Base-by-base conservation (phyloP, 2,888 invertebrate genomes). In the Caenorhabditis angaria region DNA sequence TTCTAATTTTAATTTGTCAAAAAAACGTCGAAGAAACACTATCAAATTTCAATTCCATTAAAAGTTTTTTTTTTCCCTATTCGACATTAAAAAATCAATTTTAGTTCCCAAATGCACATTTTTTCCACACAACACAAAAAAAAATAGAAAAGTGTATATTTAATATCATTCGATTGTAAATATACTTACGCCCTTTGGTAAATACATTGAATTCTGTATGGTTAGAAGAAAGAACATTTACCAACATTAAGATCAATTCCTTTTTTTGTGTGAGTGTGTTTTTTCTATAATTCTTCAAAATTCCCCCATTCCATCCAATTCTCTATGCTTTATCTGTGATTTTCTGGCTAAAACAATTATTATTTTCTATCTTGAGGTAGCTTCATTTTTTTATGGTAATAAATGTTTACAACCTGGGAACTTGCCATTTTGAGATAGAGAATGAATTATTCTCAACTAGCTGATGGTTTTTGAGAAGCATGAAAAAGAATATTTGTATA, bases 71-170 rank as follows among this genome's bases (percentile, higher is more conserved):
- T 18, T 41, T 41, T 41, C 18, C 14, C 18, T 6, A 14, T 41
- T 41, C 18, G 8, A 18, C 10, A 41, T 18, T 18, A 41, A 41
- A 14, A 18, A 3, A 18, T 18, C 14, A 41, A 41, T 14, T 18
- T 18, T 32, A 32, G 12, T 32, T 8, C 5, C 32, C 5, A 32
- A 32, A 32, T 12, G 12, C 12, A 32, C 32, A 12, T 32, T 12
- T 32, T 32, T 32, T 12, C 6, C 32, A 32, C 12, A 12, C 10
- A 41, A 41, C 14, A 41, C 41, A 32, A 41, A 12, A 41, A 41
- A 41, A 41, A 41, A 41, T 41, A n/a, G n/a, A n/a, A n/a, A n/a
- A n/a, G 41, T 41, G 41, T 41, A 41, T 41, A 41, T 41, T 41
- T 18, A 41, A 41, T 41, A 18, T 41, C 41, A 41, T 41, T 41